phyloP scores from a whole-genome alignment of 2,113 vertebrate genomes.

The Marmota monax region DNA sequence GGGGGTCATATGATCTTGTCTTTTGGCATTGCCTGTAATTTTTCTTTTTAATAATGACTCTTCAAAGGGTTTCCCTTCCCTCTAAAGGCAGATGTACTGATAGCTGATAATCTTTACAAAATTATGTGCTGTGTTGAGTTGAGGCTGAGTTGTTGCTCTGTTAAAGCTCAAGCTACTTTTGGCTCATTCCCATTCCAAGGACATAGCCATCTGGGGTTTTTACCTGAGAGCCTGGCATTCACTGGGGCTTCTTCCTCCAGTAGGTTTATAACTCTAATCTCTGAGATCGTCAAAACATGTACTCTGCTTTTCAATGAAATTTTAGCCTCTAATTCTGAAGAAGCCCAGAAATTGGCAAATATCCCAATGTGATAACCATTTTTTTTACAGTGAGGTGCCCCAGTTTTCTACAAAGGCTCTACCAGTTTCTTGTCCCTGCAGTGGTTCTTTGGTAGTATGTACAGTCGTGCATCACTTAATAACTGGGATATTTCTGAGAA shows the following conservation, averaged over 20 bases:
- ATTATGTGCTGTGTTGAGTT: neutral
- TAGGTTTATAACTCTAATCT: constrained; percentile 53
- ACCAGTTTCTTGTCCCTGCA: constrained; percentile 24
- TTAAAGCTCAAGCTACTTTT: constrained; percentile 45
- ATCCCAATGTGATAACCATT: constrained; percentile 6
- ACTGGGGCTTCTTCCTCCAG: neutral
- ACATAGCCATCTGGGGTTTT: neutral
- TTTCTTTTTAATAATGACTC: neutral
- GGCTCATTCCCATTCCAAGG: constrained; percentile 37
- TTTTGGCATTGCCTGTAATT: neutral
- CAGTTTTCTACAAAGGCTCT: constrained; percentile 21
- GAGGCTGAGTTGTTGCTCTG: neutral
- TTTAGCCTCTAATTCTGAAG: constrained; percentile 52
- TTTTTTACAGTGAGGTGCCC: neutral
- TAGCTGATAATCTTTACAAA: neutral
- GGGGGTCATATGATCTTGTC: neutral
- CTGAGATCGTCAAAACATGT: constrained; percentile 50
- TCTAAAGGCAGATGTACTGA: neutral
- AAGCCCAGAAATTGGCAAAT: constrained; percentile 41
- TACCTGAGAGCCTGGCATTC: constrained; percentile 26
- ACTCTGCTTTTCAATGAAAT: constrained; percentile 48
- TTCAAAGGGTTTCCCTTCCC: neutral
- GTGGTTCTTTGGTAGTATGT: neutral
- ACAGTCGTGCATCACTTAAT: neutral
- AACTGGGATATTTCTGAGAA: neutral